Conservation (phyloP, 1,140 invertebrate species). For the Sesamia nonagrioides region DNA sequence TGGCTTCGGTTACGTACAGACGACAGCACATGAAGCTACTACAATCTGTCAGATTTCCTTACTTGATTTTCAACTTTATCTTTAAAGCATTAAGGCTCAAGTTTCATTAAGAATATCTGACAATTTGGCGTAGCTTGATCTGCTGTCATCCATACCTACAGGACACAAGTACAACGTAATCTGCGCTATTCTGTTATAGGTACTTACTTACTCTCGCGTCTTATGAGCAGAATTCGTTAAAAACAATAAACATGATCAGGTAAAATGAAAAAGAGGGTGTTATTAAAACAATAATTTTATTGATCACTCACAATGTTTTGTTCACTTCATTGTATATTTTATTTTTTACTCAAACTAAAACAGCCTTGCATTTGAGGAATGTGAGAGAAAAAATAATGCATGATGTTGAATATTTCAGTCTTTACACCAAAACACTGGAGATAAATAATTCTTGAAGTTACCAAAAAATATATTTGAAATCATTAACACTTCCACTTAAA, state of each 20-base stretch:
- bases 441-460: conserved; percentile 37
- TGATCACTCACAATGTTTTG: conserved; percentile 80
- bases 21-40: too few species aligned
- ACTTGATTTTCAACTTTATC: too few species aligned
- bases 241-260: conserved; percentile 42
- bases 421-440: conserved; percentile 51
- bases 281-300: conserved; percentile 75
- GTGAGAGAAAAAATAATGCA: conserved; percentile 68
- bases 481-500: conserved; percentile 50
- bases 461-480: conserved; percentile 28
- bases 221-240: not conserved
- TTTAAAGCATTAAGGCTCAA: too few species aligned
- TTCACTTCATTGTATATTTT: conserved; percentile 69
- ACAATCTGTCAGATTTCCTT: too few species aligned
- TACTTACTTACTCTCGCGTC: not conserved
- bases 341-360: conserved; percentile 71
- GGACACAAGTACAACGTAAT: too few species aligned
- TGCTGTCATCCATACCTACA: too few species aligned
- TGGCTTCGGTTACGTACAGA: too few species aligned
- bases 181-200: too few species aligned
- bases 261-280: conserved; percentile 50
- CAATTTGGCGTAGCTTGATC: too few species aligned
- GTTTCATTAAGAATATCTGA: too few species aligned
- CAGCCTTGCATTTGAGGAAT: conserved; percentile 81
- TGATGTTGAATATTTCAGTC: conserved; percentile 59